Evolutionary conservation across 2,888 invertebrate genomes (phyloP).

Genomic region (Nomada ruficornis): DNA sequence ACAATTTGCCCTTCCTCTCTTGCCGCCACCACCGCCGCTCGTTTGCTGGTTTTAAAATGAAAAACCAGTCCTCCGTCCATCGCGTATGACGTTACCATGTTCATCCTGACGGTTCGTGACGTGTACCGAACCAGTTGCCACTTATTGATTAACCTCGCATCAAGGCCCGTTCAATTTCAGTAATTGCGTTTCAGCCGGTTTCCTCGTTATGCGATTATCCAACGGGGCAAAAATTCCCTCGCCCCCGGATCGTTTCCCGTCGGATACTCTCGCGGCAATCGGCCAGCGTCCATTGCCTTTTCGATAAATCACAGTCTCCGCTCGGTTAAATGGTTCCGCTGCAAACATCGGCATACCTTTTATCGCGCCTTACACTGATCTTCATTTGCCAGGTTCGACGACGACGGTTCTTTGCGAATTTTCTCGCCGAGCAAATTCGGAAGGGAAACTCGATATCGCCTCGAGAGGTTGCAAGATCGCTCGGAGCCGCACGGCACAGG

Average conservation of each 20-base stretch:
- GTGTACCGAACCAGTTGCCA: slow-evolving; percentile 4
- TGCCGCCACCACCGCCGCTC: background rate
- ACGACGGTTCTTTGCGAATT: background rate
- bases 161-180: slow-evolving; percentile 23
- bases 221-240: background rate
- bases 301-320: too few relatives aligned
- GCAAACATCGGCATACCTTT: too few relatives aligned
- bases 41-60: background rate
- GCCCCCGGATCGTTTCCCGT: slow-evolving; percentile 36
- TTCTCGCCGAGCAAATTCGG: background rate
- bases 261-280: slow-evolving; percentile 27
- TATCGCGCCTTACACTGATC: too few relatives aligned
- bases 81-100: background rate
- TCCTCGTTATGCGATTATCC: slow-evolving; percentile 16
- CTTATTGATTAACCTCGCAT: slow-evolving; percentile 44
- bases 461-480: background rate
- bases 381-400: too few relatives aligned
- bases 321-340: too few relatives aligned
- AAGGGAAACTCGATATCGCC: background rate
- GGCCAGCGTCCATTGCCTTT: background rate
- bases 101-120: slow-evolving; percentile 19
- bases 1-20: slow-evolving; percentile 29
- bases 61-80: slow-evolving; percentile 2
- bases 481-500: background rate
- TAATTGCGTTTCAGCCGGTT: slow-evolving; percentile 29